Conservation (phyloP, 2,113 vertebrate genomes). For the Cranoglanis bouderius region DNA sequence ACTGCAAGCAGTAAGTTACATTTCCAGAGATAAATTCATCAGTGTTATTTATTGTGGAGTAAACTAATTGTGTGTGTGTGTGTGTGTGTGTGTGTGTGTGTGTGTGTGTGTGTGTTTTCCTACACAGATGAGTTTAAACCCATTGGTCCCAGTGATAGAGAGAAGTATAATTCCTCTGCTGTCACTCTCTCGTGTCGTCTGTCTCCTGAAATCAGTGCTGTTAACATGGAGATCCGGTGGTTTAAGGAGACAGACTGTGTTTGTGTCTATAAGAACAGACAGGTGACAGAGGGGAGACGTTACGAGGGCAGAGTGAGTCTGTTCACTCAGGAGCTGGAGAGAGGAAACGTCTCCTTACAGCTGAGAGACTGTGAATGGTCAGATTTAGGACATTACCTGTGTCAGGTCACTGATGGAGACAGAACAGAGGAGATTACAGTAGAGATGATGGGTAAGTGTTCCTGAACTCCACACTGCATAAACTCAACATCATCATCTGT, state of each 20-base stretch:
- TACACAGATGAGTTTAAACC: conserved; percentile 30
- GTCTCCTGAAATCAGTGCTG: conserved; percentile 31
- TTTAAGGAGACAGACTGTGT: conserved; percentile 20
- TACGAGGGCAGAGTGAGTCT: conserved; percentile 33
- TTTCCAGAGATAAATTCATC: too few relatives aligned
- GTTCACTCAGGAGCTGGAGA: conserved; percentile 19
- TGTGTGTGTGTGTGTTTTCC: background rate
- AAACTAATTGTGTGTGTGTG: background rate
- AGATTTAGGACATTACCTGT: background rate
- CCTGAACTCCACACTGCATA: background rate
- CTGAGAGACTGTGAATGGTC: background rate
- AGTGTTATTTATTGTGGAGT: too few relatives aligned
- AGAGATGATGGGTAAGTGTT: background rate
- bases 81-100: conserved; percentile 6
- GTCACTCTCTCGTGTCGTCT: conserved; percentile 10
- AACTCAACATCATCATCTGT: background rate
- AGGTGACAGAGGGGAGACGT: conserved; percentile 11
- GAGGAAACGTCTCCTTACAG: conserved; percentile 37
- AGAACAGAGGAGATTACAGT: conserved; percentile 23
- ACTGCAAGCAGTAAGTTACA: too few relatives aligned
- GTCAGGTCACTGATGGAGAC: conserved; percentile 33
- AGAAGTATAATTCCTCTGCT: background rate
- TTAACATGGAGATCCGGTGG: conserved; percentile 26
- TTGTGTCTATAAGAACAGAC: conserved; percentile 27
- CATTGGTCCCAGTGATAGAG: background rate